Percentiles rank a stretch among this genome's conserved stretches.
Conservation (phyloP, 2,888 invertebrate genomes). For the Oscheius onirici region DNA sequence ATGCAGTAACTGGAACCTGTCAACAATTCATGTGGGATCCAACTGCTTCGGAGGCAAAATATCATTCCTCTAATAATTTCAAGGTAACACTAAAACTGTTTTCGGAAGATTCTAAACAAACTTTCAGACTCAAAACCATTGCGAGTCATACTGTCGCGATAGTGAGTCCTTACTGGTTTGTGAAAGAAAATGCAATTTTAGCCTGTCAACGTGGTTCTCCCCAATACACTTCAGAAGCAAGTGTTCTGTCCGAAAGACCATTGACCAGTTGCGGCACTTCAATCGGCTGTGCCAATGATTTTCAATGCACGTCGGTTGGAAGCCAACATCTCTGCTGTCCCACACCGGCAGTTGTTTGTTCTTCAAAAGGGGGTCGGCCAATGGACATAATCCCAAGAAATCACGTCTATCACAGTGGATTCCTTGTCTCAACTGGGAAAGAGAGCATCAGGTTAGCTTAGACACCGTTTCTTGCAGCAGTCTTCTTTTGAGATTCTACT, state of each 20-base stretch:
- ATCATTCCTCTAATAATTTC: constrained; percentile 61
- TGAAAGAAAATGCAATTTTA: constrained; percentile 28
- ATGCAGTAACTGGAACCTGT: constrained; percentile 46
- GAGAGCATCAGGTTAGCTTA: constrained; percentile 43
- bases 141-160: constrained; percentile 60
- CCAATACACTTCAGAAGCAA: constrained; percentile 54
- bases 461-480: too few species aligned
- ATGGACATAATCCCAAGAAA: constrained; percentile 50
- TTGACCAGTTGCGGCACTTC: constrained; percentile 56
- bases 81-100: constrained; percentile 56
- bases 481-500: constrained; percentile 47
- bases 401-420: constrained; percentile 53
- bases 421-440: constrained; percentile 49
- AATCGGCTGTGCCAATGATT: constrained; percentile 53
- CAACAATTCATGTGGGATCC: constrained; percentile 66
- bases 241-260: constrained; percentile 51
- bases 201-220: constrained; percentile 61
- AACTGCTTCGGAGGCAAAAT: constrained; percentile 50
- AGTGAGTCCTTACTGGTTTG: constrained; percentile 34
- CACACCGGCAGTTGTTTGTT: constrained; percentile 55
- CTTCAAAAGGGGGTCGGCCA: constrained; percentile 56
- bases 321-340: constrained; percentile 62
- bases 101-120: too few species aligned
- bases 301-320: constrained; percentile 59
- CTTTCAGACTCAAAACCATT: too few species aligned